These are phyloP conservation scores for Trypoxylon attenuatum DNA, from an alignment of 2,888 invertebrate species.

Conservation along the genomic window DNA sequence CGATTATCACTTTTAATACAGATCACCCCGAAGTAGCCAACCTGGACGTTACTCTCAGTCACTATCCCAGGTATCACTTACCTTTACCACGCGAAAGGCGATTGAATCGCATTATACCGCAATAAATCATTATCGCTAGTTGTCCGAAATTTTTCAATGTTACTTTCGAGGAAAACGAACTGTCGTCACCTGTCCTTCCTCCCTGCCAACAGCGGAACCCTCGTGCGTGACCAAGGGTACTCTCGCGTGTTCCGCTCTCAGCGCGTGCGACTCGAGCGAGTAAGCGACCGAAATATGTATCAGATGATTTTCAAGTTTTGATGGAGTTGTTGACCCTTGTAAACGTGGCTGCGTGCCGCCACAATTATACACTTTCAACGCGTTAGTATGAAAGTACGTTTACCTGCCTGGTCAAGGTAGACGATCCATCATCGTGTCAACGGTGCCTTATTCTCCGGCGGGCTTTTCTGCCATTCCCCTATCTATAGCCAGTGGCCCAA, in stretches of 20 bases:
- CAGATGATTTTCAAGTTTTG: slow-evolving; percentile 46
- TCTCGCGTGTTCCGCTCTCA: slow-evolving; percentile 4
- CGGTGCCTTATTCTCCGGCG: slow-evolving; percentile 58
- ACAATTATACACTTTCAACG: slow-evolving; percentile 55
- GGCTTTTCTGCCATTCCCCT: slow-evolving; percentile 41
- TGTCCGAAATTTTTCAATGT: no score
- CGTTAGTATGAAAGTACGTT: slow-evolving; percentile 53
- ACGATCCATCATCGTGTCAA: slow-evolving; percentile 72
- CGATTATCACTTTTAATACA: slow-evolving; percentile 35
- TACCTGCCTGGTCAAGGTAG: slow-evolving; percentile 57
- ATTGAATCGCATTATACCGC: no score
- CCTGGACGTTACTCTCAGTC: no score
- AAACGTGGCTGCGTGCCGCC: slow-evolving; percentile 46
- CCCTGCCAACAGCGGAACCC: neutral
- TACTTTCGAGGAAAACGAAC: neutral
- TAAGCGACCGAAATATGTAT: slow-evolving; percentile 14
- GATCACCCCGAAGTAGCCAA: neutral
- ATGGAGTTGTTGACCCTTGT: slow-evolving; percentile 48
- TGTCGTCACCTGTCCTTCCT: slow-evolving; percentile 1
- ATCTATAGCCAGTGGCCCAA: slow-evolving; percentile 4
- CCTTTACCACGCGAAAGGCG: no score
- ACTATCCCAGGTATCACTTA: no score
- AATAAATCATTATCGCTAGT: no score
- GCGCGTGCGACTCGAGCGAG: slow-evolving; percentile 8
- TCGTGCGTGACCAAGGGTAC: slow-evolving; percentile 4